phyloP scores from a whole-genome alignment of 2,113 vertebrate genomes.

The Cromileptes altivelis region DNA sequence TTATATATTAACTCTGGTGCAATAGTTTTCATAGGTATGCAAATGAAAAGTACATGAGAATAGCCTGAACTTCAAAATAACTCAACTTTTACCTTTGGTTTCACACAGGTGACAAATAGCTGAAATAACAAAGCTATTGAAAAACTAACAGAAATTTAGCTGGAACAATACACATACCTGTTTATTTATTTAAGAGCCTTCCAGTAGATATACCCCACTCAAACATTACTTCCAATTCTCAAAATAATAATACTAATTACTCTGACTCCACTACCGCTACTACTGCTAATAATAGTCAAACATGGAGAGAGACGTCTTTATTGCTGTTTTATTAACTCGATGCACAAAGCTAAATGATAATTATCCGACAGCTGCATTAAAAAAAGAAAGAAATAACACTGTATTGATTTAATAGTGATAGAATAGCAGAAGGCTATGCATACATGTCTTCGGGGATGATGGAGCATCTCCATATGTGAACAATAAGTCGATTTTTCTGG shows the following conservation, averaged over 20 bases:
- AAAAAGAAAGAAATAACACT: neutral
- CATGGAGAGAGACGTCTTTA: neutral
- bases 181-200: neutral
- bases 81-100: too few species aligned
- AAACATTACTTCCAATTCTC: neutral
- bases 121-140: neutral
- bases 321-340: conserved; percentile 4
- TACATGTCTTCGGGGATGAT: conserved; percentile 1
- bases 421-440: neutral
- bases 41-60: too few species aligned
- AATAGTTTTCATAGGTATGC: too few species aligned
- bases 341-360: neutral
- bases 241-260: neutral
- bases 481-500: conserved; percentile 23
- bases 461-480: conserved; percentile 8
- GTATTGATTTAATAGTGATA: conserved; percentile 2
- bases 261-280: too few species aligned
- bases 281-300: neutral
- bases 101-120: too few species aligned
- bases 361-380: neutral
- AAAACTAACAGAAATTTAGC: neutral
- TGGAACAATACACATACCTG: neutral
- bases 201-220: neutral
- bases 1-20: too few species aligned
- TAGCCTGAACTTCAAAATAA: too few species aligned